Conservation (phyloP, 2,113 vertebrate species). For the Chaetops frenatus region DNA sequence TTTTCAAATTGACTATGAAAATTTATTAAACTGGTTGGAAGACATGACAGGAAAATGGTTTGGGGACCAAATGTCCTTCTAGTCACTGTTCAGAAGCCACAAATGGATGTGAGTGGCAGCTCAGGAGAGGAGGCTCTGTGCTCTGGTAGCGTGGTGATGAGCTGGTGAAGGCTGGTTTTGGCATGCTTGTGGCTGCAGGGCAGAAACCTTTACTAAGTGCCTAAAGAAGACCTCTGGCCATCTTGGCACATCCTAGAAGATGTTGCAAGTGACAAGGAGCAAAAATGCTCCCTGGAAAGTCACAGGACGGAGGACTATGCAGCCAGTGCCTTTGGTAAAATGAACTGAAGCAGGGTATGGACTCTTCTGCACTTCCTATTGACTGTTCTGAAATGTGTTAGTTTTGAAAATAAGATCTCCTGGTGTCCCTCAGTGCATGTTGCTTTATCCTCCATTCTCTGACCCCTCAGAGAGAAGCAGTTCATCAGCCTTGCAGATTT, state of each 20-base stretch:
- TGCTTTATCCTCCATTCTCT: not conserved
- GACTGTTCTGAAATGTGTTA: not conserved
- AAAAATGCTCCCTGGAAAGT: not conserved
- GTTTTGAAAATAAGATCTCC: not conserved
- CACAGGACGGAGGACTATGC: not conserved
- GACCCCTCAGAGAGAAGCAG: not conserved
- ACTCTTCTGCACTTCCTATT: not conserved
- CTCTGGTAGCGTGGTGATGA: not conserved
- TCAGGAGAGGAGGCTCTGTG: not conserved
- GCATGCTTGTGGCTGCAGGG: accelerated
- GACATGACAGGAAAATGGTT: not conserved
- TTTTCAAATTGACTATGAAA: not conserved
- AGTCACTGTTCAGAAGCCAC: not conserved
- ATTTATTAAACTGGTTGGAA: not conserved
- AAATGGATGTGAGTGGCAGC: not conserved
- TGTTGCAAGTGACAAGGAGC: accelerated
- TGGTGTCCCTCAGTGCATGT: not conserved
- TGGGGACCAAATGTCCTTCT: not conserved
- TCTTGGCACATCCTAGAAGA: not conserved
- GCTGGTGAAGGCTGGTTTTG: not conserved
- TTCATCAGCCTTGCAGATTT: not conserved
- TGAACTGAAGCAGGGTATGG: accelerated
- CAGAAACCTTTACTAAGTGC: not conserved
- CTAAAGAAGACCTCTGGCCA: not conserved
- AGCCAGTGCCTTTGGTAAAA: not conserved